Base-by-base conservation (phyloP, 2,888 invertebrate species). In the Pyralis farinalis region DNA sequence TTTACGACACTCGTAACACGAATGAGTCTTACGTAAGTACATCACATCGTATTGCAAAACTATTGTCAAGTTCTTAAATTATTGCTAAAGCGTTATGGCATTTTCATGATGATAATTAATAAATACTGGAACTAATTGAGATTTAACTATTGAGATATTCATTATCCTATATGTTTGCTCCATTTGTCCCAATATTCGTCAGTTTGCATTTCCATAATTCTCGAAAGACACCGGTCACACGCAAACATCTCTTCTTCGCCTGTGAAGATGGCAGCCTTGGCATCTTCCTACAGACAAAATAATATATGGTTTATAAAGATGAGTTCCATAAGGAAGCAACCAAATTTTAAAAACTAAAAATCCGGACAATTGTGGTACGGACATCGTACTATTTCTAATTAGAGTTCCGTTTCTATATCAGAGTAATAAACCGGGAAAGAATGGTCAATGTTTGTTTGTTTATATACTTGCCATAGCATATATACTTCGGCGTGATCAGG, bases 211-310 rank as follows among this genome's bases (percentile, higher is more conserved):
- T 99, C 98, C 53, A 94, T 93, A 25, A 99, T 91, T 49, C 99
- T 91, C 0, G 99, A 99, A 16, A 98, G 78, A 12, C 98, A 98
- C 42, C 99, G 91, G 63, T 98, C 97, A 71, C 96, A 98, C 0
- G 99, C 99, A 82, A 99, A 99, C 62, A 97, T 86, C 86, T 99
- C 99, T 80, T 99, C 99, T 75, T 97, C 97, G 0, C 99, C 99
- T 0, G 98, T 98, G 66, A 99, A 99, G 55, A 99, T 94, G 63
- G 95, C 97, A 2, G 97, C 95, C 50, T 92, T 91, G 11, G 95
- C 93, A 63, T 94, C 92, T 40, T 93, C 93, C 95, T 95, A 63
- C 30, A 37, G 71, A 66, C 39, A 43, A 43, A 51, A 11, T 30
- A 11, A 11, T 7, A 30, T n/a, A n/a, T n/a, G n/a, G n/a, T n/a